phyloP scores from a whole-genome alignment of 1,140 invertebrate genomes.

The Drosophila mojavensis region DNA sequence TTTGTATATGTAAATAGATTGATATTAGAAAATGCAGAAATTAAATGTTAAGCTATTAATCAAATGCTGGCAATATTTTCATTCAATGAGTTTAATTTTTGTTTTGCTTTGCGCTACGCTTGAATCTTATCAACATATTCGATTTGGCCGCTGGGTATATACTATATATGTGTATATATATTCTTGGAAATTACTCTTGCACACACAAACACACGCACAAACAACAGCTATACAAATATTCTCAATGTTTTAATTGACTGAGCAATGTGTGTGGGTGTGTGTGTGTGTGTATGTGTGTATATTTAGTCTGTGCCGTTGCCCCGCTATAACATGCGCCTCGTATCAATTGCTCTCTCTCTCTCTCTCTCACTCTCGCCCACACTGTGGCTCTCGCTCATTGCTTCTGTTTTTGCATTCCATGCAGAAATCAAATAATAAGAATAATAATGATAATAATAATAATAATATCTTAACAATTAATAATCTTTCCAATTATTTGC shows the following conservation, averaged over 20 bases:
- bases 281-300: conserved; percentile 26
- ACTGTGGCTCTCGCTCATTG: conserved; percentile 26
- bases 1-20: too few species aligned
- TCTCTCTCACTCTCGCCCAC: background rate
- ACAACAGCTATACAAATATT: conserved; percentile 1
- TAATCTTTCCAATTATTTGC: conserved; percentile 43
- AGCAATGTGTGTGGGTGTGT: conserved; percentile 52
- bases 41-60: conserved; percentile 21
- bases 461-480: conserved; percentile 58
- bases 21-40: conserved; percentile 18
- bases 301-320: conserved; percentile 26
- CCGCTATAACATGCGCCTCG: background rate
- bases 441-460: conserved; percentile 21
- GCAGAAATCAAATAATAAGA: conserved; percentile 32
- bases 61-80: conserved; percentile 26
- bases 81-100: conserved; percentile 25
- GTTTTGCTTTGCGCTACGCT: conserved; percentile 23
- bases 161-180: conserved; percentile 2
- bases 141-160: conserved; percentile 42
- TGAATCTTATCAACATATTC: conserved; percentile 35
- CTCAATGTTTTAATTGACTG: conserved; percentile 69
- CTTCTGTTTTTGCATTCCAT: conserved; percentile 51
- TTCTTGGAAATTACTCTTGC: conserved; percentile 20
- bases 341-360: background rate
- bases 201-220: background rate